phyloP scores from a whole-genome alignment of 2,797 vertebrate species.

The Dendrocincla fuliginosa region DNA sequence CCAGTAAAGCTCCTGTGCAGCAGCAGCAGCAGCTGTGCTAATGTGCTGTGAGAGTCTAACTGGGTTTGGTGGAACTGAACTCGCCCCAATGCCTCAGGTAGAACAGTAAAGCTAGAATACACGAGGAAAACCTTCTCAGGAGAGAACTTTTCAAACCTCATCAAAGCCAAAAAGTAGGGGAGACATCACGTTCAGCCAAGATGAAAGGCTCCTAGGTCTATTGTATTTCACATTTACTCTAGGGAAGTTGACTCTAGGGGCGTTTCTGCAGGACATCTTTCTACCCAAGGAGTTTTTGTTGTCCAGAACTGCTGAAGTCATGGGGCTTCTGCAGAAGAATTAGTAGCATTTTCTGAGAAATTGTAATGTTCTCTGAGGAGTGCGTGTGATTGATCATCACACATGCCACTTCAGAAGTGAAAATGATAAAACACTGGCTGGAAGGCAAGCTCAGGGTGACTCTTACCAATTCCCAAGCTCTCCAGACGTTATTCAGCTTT shows the following conservation, averaged over 20 bases:
- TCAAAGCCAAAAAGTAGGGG: background rate
- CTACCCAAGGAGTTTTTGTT: background rate
- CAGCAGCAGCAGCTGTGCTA: accelerated
- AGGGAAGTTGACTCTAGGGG: background rate
- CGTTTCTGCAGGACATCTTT: background rate
- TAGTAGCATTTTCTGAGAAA: background rate
- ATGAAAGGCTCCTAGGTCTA: background rate
- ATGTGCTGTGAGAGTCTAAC: background rate
- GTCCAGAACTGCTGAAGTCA: background rate
- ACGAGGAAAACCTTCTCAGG: background rate
- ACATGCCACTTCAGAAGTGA: background rate
- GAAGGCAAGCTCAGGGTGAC: background rate
- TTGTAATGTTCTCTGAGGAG: background rate
- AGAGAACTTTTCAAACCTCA: background rate
- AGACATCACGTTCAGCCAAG: background rate
- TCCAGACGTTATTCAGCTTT: background rate
- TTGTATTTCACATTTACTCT: background rate
- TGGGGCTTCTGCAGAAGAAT: background rate
- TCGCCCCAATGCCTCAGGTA: background rate
- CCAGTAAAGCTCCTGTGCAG: background rate
- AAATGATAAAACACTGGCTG: background rate
- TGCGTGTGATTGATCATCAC: background rate
- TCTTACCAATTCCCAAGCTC: background rate
- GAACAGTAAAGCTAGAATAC: background rate
- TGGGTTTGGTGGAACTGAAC: background rate